A percentile compares a stretch with the other conserved stretches of the same genome.
These are phyloP conservation scores for Zophobas morio DNA, from an alignment of 1,140 invertebrate species.

Conservation along the genomic window DNA sequence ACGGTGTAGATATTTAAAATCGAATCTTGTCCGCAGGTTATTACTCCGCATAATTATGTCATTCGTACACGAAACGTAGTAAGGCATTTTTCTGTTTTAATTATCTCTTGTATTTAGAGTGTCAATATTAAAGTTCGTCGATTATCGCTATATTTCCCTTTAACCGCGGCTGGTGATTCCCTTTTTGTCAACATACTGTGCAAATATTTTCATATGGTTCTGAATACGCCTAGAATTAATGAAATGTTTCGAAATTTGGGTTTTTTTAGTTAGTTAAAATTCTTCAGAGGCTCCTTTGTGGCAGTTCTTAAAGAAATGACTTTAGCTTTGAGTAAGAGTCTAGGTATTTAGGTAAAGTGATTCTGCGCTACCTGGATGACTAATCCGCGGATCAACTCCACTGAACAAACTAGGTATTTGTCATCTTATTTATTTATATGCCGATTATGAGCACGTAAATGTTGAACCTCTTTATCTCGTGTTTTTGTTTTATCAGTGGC, in stretches of 20 bases:
- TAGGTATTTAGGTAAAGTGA: slow-evolving; percentile 23
- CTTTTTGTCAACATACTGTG: too few relatives aligned
- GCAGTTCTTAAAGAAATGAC: not conserved
- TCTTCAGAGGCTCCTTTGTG: not conserved
- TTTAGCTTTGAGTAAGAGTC: slow-evolving; percentile 18
- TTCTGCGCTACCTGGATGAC: slow-evolving; percentile 27
- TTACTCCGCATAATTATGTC: not conserved
- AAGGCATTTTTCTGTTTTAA: too few relatives aligned
- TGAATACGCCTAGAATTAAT: too few relatives aligned
- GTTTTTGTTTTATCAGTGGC: too few relatives aligned
- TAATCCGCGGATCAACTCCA: slow-evolving; percentile 1
- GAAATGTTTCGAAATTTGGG: not conserved
- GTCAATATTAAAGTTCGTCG: not conserved
- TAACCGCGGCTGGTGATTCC: too few relatives aligned
- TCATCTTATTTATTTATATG: slow-evolving; percentile 4
- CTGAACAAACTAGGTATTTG: not conserved
- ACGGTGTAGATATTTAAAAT: too few relatives aligned
- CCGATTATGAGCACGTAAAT: not conserved
- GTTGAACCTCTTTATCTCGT: not conserved
- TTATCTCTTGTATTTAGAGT: not conserved
- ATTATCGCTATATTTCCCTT: too few relatives aligned
- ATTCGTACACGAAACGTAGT: too few relatives aligned
- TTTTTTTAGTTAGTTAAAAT: slow-evolving; percentile 18
- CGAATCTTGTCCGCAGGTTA: not conserved
- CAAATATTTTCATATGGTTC: too few relatives aligned